Evolutionary conservation across 2,888 invertebrate species (phyloP).

Genomic region (Noctuana brunneofusca): DNA sequence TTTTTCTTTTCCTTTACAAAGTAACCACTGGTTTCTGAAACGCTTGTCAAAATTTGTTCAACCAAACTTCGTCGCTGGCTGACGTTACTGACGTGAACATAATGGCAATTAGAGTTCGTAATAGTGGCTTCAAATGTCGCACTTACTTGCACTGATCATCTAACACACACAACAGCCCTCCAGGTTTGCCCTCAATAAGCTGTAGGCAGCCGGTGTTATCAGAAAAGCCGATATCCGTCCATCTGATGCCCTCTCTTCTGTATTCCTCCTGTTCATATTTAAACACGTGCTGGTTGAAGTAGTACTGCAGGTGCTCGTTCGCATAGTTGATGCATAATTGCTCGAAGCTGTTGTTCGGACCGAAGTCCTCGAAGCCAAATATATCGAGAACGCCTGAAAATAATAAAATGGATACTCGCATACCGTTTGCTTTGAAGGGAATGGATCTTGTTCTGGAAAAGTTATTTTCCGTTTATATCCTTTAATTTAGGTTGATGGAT

Average conservation of each 20-base stretch:
- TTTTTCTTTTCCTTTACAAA: too few relatives aligned
- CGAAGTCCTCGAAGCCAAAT: conserved; percentile 98
- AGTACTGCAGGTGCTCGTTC: conserved; percentile 98
- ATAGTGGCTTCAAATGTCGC: too few relatives aligned
- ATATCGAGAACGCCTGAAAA: conserved; percentile 92
- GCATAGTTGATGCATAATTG: conserved; percentile 99
- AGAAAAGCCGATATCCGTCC: conserved; percentile 97
- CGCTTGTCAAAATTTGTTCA: too few relatives aligned
- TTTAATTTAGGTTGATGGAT: too few relatives aligned
- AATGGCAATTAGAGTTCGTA: too few relatives aligned
- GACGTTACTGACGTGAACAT: too few relatives aligned
- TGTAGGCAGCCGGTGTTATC: conserved; percentile 97
- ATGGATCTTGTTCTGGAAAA: too few relatives aligned
- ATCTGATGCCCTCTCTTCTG: conserved; percentile 94
- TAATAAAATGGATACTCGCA: neutral
- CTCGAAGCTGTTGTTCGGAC: conserved; percentile 94
- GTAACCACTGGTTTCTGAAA: too few relatives aligned
- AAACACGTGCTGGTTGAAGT: conserved; percentile 99
- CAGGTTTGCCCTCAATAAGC: conserved; percentile 95
- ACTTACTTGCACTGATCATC: conserved; percentile 98
- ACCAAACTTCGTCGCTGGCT: too few relatives aligned
- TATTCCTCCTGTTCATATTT: conserved; percentile 99
- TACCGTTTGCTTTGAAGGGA: too few relatives aligned
- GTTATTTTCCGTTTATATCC: too few relatives aligned
- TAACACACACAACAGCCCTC: conserved; percentile 93